Percentiles rank a stretch among this genome's conserved stretches.
Evolutionary conservation across 2,797 vertebrate species (phyloP).

Genomic region (Gallinago solitaria): DNA sequence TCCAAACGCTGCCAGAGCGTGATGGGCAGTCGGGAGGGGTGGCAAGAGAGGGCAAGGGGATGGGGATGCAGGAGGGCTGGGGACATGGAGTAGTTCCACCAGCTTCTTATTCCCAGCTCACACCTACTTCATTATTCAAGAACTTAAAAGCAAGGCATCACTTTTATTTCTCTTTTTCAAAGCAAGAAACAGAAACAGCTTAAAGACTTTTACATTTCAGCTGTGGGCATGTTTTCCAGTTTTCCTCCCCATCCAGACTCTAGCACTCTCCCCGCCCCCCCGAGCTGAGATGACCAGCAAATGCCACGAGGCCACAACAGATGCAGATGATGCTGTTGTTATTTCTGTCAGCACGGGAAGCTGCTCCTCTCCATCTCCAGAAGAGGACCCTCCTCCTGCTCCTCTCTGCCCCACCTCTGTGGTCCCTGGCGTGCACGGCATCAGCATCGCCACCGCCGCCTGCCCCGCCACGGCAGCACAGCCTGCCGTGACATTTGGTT

Average conservation of each 20-base stretch:
- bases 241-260: background rate
- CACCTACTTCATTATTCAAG: background rate
- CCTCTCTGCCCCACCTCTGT: background rate
- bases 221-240: background rate
- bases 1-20: background rate
- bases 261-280: fast-evolving
- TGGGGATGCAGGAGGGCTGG: background rate
- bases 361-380: background rate
- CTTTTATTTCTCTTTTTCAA: background rate
- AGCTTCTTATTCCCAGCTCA: background rate
- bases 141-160: background rate
- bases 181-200: background rate
- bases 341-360: background rate
- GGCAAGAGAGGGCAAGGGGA: background rate
- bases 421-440: fast-evolving
- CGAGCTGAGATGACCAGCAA: background rate
- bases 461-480: background rate
- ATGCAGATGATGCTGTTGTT: background rate
- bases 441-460: background rate
- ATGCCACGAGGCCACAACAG: background rate
- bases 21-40: background rate
- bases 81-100: background rate
- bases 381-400: background rate
- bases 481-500: background rate
- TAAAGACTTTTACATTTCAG: background rate